These are phyloP conservation scores for Beaufortia kweichowensis DNA, from an alignment of 2,113 vertebrate species.

Conservation along the genomic window DNA sequence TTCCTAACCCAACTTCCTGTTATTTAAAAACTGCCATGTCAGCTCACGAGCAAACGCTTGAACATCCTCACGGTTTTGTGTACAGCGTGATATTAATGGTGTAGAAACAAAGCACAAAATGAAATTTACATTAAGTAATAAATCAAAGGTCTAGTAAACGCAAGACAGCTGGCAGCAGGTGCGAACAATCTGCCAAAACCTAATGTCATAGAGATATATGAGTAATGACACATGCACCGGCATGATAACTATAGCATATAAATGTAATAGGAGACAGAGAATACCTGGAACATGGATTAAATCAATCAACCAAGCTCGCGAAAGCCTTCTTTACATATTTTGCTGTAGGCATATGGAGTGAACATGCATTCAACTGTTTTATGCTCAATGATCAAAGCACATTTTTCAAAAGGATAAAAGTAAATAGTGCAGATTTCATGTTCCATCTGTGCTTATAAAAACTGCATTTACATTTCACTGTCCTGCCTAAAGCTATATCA, in stretches of 20 bases:
- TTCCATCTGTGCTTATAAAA: neutral
- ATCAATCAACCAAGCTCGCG: neutral
- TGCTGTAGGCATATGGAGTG: neutral
- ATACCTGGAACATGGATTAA: neutral
- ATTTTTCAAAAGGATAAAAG: neutral
- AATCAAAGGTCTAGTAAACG: constrained; percentile 34
- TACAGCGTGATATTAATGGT: constrained; percentile 33
- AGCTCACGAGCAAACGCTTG: constrained; percentile 23
- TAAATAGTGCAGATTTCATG: neutral
- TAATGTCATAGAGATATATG: neutral
- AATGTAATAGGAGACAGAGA: neutral
- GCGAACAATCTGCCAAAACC: constrained; percentile 10
- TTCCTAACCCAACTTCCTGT: neutral
- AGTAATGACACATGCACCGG: neutral
- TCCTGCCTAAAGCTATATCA: neutral
- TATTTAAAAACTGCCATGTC: neutral
- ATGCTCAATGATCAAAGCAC: neutral
- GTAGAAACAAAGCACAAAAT: constrained; percentile 22
- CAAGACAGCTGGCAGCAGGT: constrained; percentile 1
- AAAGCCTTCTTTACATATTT: neutral
- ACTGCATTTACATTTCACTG: neutral
- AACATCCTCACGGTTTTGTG: constrained; percentile 4
- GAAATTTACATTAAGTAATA: constrained; percentile 45
- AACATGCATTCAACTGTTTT: neutral
- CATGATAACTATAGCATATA: neutral